These are phyloP conservation scores for Drosophila orosa DNA, from an alignment of 1,140 invertebrate genomes.

Conservation along the genomic window DNA sequence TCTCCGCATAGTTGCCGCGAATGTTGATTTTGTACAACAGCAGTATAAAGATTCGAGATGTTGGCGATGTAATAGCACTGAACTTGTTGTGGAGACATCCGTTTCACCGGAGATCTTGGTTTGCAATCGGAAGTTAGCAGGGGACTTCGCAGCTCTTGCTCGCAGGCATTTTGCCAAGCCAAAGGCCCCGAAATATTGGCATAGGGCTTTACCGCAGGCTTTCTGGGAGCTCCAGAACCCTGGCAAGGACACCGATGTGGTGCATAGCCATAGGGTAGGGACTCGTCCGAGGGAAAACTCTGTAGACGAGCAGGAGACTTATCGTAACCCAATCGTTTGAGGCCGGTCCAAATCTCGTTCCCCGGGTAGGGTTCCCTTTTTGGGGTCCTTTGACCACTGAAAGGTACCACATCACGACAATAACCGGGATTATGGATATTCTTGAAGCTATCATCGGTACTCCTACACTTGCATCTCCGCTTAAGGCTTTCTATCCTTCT, in stretches of 20 bases:
- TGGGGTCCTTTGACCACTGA: neutral
- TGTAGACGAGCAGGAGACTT: neutral
- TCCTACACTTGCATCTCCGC: neutral
- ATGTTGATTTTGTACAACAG: slow-evolving; percentile 15
- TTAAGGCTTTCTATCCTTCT: neutral
- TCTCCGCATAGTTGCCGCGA: neutral
- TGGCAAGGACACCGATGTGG: slow-evolving; percentile 26
- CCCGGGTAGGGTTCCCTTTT: neutral
- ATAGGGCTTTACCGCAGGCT: neutral
- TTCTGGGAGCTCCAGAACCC: neutral
- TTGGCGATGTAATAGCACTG: neutral
- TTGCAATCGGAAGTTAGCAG: neutral
- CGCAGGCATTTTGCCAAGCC: slow-evolving; percentile 17
- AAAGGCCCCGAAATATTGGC: neutral
- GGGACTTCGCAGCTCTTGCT: neutral
- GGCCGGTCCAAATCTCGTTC: neutral
- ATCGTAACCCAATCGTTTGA: slow-evolving; percentile 21
- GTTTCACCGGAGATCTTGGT: neutral
- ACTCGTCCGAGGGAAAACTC: slow-evolving; percentile 17
- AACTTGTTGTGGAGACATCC: neutral
- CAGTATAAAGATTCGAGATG: slow-evolving; percentile 15
- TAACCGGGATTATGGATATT: slow-evolving; percentile 29
- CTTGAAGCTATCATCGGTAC: neutral
- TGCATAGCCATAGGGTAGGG: slow-evolving; percentile 32
- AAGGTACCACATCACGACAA: slow-evolving; percentile 6